phyloP scores from a whole-genome alignment of 2,888 invertebrate genomes.

The Troilus luridus region DNA sequence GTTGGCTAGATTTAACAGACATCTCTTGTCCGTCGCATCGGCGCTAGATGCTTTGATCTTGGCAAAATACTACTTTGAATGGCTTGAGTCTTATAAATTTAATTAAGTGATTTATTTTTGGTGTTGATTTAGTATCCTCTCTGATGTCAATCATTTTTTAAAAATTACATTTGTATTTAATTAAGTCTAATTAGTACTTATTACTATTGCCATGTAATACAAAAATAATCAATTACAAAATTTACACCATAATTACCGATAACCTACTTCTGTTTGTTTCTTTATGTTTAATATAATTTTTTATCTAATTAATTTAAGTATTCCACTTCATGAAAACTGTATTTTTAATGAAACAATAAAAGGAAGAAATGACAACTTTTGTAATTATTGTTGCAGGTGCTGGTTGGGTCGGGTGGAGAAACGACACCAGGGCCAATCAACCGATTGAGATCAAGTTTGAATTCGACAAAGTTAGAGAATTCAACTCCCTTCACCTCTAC shows the following conservation, averaged over 20 bases:
- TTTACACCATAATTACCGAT: not conserved
- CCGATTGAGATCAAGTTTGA: slow-evolving; percentile 82
- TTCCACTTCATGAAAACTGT: too few species aligned
- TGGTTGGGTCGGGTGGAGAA: slow-evolving; percentile 94
- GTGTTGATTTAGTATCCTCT: not conserved
- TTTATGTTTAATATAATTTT: too few species aligned
- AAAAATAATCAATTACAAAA: not conserved
- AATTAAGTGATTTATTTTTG: not conserved
- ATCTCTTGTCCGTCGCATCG: not conserved
- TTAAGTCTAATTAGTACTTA: not conserved
- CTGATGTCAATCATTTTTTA: not conserved
- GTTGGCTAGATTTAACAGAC: slow-evolving; percentile 1
- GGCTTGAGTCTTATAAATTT: not conserved
- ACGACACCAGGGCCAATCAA: slow-evolving; percentile 77
- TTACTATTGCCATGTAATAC: not conserved
- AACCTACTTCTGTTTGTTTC: too few species aligned
- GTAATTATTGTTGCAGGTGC: slow-evolving; percentile 69
- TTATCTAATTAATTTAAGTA: too few species aligned
- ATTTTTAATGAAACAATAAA: not conserved
- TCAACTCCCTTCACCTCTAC: slow-evolving; percentile 84
- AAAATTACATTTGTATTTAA: not conserved
- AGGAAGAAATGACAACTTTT: not conserved
- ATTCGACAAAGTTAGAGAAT: slow-evolving; percentile 90
- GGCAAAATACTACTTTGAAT: not conserved
- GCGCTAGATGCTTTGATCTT: not conserved